Evolutionary conservation across 2,113 vertebrate genomes (phyloP).

Genomic region (Colossoma macropomum): DNA sequence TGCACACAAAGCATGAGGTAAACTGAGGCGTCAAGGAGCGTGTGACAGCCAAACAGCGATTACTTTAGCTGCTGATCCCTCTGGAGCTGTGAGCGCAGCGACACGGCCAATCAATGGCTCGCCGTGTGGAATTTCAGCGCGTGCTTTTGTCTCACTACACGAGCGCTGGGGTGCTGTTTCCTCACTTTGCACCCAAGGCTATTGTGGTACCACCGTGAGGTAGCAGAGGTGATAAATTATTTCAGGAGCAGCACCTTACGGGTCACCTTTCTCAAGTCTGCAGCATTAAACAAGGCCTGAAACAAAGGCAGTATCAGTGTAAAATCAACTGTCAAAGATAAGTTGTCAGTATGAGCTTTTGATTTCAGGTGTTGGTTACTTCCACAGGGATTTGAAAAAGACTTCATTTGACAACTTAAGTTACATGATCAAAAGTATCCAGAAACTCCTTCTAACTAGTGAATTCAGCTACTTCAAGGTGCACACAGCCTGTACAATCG

Average conservation of each 20-base stretch:
- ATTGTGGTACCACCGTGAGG: constrained; percentile 44
- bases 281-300: constrained; percentile 27
- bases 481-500: no score
- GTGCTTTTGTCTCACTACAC: constrained; percentile 50
- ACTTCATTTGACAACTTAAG: background rate
- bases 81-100: constrained; percentile 29
- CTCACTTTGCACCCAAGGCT: constrained; percentile 31
- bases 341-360: constrained; percentile 21
- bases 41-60: constrained; percentile 51
- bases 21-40: constrained; percentile 34
- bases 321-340: constrained; percentile 14
- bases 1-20: constrained; percentile 35
- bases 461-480: no score
- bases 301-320: constrained; percentile 42
- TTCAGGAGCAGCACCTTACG: constrained; percentile 37
- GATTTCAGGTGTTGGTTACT: constrained; percentile 39
- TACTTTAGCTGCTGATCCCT: constrained; percentile 37
- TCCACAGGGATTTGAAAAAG: constrained; percentile 28
- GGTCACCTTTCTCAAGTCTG: constrained; percentile 54
- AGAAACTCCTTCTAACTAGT: no score
- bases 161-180: constrained; percentile 53
- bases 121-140: constrained; percentile 61
- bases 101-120: constrained; percentile 17
- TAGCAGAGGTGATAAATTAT: constrained; percentile 57
- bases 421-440: background rate